These are phyloP conservation scores for Podocnemis expansa DNA, from an alignment of 2,113 vertebrate genomes.

Conservation along the genomic window DNA sequence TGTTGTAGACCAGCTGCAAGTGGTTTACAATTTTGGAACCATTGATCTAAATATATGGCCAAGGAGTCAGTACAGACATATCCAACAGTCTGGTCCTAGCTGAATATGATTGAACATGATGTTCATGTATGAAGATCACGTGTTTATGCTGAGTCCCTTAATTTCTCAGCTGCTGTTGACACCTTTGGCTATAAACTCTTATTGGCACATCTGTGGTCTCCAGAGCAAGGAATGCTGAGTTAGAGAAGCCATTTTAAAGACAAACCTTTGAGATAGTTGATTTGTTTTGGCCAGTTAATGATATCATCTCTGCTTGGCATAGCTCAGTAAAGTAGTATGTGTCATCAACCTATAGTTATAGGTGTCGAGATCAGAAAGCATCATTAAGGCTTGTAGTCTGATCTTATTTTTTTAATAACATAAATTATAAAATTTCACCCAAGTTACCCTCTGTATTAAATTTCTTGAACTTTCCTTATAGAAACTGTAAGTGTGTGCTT, in stretches of 20 bases:
- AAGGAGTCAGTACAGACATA: not conserved
- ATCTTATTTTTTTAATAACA: not conserved
- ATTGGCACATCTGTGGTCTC: not conserved
- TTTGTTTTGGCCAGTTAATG: not conserved
- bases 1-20: not conserved
- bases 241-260: not conserved
- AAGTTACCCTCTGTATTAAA: not conserved
- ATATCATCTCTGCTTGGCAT: not conserved
- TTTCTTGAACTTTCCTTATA: not conserved
- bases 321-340: not conserved
- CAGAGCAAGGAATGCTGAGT: not conserved
- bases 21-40: not conserved
- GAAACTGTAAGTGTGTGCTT: not conserved
- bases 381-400: not conserved
- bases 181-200: not conserved
- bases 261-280: not conserved
- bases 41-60: not conserved
- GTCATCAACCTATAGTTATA: not conserved
- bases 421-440: not conserved
- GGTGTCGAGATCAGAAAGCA: not conserved
- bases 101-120: not conserved
- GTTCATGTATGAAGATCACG: not conserved
- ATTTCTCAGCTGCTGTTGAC: not conserved
- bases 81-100: not conserved
- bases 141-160: fast-evolving